Evolutionary conservation across 2,797 vertebrate genomes (phyloP).

Genomic region (Alca torda): DNA sequence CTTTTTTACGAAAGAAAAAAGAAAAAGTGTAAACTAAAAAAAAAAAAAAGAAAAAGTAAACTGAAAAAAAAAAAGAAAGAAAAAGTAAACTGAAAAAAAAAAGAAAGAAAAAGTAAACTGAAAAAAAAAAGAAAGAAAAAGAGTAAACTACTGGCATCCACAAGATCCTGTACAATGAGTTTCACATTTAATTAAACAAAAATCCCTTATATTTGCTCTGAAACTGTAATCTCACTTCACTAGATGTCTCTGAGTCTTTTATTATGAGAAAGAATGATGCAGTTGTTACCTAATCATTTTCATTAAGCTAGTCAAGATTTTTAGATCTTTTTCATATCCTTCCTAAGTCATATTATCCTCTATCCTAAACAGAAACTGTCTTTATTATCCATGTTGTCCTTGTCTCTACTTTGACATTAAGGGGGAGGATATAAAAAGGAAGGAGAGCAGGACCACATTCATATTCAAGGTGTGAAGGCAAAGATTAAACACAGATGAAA

Average conservation of each 20-base stretch:
- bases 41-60: neutral
- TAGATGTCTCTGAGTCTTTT: neutral
- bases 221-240: neutral
- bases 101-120: neutral
- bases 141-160: neutral
- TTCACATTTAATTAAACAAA: neutral
- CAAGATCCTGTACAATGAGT: neutral
- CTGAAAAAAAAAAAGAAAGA: neutral
- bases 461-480: neutral
- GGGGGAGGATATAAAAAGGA: neutral
- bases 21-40: neutral
- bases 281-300: neutral
- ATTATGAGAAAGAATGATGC: neutral
- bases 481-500: neutral
- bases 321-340: neutral
- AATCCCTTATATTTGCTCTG: neutral
- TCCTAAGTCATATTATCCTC: neutral
- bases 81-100: neutral
- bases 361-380: neutral
- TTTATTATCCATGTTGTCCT: neutral
- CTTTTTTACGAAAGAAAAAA: fast-evolving
- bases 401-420: neutral
- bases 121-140: neutral
- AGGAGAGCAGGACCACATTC: neutral
- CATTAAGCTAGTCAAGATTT: neutral